A percentile compares a stretch with the other conserved stretches of the same genome.
These are phyloP conservation scores for Cheumatopsyche charites DNA, from an alignment of 1,140 invertebrate species.

Conservation along the genomic window DNA sequence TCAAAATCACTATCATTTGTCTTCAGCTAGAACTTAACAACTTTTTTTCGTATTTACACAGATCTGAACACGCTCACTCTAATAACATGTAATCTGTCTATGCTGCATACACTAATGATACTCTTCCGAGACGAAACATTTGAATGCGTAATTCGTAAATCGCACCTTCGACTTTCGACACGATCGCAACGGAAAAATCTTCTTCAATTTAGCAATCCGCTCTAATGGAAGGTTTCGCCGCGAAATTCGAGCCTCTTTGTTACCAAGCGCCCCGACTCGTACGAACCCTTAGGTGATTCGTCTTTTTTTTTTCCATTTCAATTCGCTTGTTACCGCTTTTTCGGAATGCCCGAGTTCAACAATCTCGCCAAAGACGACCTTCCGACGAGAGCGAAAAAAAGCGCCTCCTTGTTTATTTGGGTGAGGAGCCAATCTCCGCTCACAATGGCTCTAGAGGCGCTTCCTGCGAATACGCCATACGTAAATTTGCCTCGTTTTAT, in stretches of 20 bases:
- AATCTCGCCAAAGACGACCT: conserved; percentile 2
- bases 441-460: conserved; percentile 13
- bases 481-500: no score
- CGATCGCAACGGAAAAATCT: no score
- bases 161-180: not conserved
- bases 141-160: conserved; percentile 20
- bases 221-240: conserved; percentile 7
- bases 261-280: not conserved
- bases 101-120: not conserved
- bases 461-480: conserved; percentile 7
- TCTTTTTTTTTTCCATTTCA: not conserved
- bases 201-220: no score
- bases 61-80: not conserved
- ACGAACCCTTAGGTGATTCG: not conserved
- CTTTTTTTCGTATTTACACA: not conserved
- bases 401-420: conserved; percentile 25
- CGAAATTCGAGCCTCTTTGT: conserved; percentile 10
- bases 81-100: conserved; percentile 3
- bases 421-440: conserved; percentile 22
- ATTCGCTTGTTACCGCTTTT: not conserved
- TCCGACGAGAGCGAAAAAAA: conserved; percentile 20
- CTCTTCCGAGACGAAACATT: not conserved
- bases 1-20: no score
- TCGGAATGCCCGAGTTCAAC: conserved; percentile 4
- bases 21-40: not conserved